Conservation (phyloP, 2,888 invertebrate species). For the Parapristionchus giblindavisi region DNA sequence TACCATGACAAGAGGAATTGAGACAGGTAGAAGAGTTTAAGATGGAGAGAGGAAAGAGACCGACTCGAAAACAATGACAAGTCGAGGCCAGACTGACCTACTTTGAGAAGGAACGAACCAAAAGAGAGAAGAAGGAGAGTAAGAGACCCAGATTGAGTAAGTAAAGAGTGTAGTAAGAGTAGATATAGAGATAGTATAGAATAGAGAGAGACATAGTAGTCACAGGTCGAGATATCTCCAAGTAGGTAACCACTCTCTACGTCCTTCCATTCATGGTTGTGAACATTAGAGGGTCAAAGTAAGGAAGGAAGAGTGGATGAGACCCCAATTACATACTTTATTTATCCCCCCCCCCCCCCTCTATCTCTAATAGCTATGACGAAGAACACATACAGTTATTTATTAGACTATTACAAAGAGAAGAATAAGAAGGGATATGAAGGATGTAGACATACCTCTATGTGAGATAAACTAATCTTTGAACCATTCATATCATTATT, state of each 20-base stretch:
- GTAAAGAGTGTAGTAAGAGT: constrained; percentile 19
- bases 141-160: constrained; percentile 29
- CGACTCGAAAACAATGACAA: constrained; percentile 34
- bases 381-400: constrained; percentile 30
- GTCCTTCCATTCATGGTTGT: not conserved
- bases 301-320: not conserved
- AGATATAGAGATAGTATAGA: no score
- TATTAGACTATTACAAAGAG: not conserved
- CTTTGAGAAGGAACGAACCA: constrained; percentile 9
- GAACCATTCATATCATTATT: no score
- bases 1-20: no score
- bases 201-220: constrained; percentile 10
- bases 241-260: not conserved
- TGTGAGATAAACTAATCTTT: no score
- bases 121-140: not conserved
- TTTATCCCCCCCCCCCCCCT: not conserved
- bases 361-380: not conserved
- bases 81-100: constrained; percentile 33
- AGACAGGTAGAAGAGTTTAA: no score
- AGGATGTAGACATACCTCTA: not conserved
- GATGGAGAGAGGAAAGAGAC: not conserved
- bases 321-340: no score
- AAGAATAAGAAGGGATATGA: not conserved
- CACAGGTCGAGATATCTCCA: constrained; percentile 9
- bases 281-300: not conserved